Evolutionary conservation across 1,140 invertebrate genomes (phyloP), one percentile per base, ranked within the genome.

Genomic region (Philopotamus ludificatus): DNA sequence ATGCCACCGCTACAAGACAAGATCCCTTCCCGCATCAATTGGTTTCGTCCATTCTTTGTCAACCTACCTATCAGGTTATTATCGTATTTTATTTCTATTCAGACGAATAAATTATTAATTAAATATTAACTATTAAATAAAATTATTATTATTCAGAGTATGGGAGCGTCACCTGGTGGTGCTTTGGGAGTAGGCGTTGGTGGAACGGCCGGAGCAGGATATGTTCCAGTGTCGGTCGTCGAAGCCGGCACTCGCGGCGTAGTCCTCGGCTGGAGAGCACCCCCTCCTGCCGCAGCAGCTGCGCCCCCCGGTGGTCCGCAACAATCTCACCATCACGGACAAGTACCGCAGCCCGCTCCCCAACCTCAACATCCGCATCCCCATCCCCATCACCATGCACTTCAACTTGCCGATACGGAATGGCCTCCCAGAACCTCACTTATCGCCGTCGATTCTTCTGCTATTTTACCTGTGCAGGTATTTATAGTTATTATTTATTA

Each of bases 1-100:
- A 79, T 67, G 81, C 73, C 64, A 75, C n/a, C 1, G 65, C 84
- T 74, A 75, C 84, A 71, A 79, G 89, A 73, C 80, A 85, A 22
- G 88, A 91, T 76, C 86, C 87, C 65, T 92, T 94, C 77, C 89
- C 89, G 72, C 91, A 92, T 74, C 92, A 93, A 73, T 79, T 96
- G 68, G 92, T 96, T 10, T 93, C 93, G 3, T 94, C 94, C 42
- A 93, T 97, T 70, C 80, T 95, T n/a, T 95, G 92, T 77, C 92
- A 91, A 70, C 82, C 86, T 42, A 85, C 84, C n/a, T 95, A 94
- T 74, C 93, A 94, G 79, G 88, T 89, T 8, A 87, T 23, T 63
- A 66, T 22, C 12, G 12, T 49, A 7, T 16, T 21, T 8, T 15
- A 20, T 59, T 44, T 58, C n/a, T n/a, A n/a, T n/a, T n/a, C n/a